These are phyloP conservation scores for Ramphastos sulfuratus DNA, from an alignment of 2,113 vertebrate genomes.

Conservation along the genomic window DNA sequence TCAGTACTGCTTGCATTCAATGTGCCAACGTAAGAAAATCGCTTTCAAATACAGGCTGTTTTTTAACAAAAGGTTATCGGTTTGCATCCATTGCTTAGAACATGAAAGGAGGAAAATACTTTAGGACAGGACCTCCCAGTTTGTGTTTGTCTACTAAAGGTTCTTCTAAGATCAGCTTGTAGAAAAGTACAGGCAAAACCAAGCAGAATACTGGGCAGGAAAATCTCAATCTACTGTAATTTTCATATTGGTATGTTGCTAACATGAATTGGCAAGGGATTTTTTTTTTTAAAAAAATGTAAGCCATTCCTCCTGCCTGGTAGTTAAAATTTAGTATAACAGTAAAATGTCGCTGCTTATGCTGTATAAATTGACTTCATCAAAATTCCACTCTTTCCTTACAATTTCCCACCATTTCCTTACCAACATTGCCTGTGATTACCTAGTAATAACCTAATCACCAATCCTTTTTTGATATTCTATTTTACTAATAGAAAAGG, in stretches of 20 bases:
- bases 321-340: not conserved
- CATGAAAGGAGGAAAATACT: not conserved
- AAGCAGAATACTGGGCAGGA: not conserved
- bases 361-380: not conserved
- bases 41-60: not conserved
- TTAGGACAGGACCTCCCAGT: too few relatives aligned
- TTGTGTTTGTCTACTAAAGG: not conserved
- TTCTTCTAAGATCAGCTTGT: not conserved
- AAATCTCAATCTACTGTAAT: not conserved
- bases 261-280: not conserved
- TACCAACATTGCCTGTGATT: not conserved
- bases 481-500: not conserved
- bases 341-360: not conserved
- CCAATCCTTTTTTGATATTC: not conserved
- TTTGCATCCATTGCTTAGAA: not conserved
- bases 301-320: not conserved
- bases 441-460: not conserved
- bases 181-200: not conserved
- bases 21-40: not conserved
- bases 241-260: not conserved
- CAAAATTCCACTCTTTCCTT: not conserved
- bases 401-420: too few relatives aligned
- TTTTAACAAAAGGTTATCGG: not conserved
- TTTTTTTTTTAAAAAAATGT: not conserved
- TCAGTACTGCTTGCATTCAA: not conserved